These are phyloP conservation scores for Diadophis punctatus DNA, from an alignment of 2,113 vertebrate species.

Conservation along the genomic window DNA sequence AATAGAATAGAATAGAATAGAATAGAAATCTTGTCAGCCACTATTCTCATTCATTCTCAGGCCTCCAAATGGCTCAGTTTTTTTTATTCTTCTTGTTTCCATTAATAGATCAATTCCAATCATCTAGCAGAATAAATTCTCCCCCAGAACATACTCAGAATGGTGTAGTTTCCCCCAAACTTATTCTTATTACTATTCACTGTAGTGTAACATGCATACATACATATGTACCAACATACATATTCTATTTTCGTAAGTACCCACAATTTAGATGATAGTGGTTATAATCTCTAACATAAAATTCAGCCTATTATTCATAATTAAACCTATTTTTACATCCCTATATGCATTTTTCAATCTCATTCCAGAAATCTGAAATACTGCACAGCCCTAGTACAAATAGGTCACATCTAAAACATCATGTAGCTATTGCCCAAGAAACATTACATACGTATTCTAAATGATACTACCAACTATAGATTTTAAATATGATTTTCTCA, in stretches of 20 bases:
- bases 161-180: not conserved
- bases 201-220: not conserved
- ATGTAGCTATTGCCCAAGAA: not conserved
- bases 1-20: too few species aligned
- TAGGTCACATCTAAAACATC: not conserved
- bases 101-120: not conserved
- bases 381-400: not conserved
- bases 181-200: not conserved
- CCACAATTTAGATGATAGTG: too few species aligned
- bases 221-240: too few species aligned
- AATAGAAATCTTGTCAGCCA: not conserved
- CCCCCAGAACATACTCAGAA: not conserved
- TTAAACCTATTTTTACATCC: not conserved
- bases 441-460: not conserved
- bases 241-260: too few species aligned
- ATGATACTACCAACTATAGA: not conserved
- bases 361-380: not conserved
- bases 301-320: not conserved
- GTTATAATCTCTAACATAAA: not conserved
- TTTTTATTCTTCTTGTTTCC: not conserved
- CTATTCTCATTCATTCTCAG: not conserved
- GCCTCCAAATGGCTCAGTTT: not conserved
- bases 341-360: not conserved
- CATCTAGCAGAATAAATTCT: not conserved
- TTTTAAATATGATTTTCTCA: not conserved